Conservation (phyloP, 2,113 vertebrate genomes). For the Brachionichthys hirsutus region DNA sequence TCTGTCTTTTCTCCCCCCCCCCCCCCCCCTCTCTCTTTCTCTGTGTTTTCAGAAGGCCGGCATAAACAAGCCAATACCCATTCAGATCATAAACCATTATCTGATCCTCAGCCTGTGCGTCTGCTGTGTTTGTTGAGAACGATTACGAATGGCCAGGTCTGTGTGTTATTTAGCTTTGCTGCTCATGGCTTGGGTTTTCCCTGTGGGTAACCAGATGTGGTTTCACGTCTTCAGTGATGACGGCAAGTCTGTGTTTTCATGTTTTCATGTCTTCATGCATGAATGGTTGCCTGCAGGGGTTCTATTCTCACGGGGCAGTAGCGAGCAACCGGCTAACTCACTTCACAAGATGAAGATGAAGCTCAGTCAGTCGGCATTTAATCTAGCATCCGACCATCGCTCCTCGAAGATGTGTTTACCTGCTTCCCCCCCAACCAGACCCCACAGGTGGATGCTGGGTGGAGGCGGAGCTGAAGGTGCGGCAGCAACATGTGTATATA, state of each 20-base stretch:
- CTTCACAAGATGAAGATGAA: too few relatives aligned
- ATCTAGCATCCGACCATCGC: too few relatives aligned
- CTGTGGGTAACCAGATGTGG: constrained; percentile 34
- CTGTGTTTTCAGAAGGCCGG: constrained; percentile 7
- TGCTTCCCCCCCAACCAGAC: too few relatives aligned
- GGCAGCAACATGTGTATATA: too few relatives aligned
- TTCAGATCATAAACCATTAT: constrained; percentile 45
- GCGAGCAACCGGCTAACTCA: too few relatives aligned
- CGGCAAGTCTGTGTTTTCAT: not conserved
- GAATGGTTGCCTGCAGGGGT: constrained; percentile 5
- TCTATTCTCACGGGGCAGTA: not conserved
- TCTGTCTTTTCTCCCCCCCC: constrained; percentile 41
- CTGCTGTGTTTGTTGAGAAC: constrained; percentile 33
- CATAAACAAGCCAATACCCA: constrained; percentile 37
- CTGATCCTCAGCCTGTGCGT: constrained; percentile 32
- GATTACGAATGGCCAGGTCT: constrained; percentile 41
- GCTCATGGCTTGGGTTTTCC: constrained; percentile 35
- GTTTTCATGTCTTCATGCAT: constrained; percentile 16
- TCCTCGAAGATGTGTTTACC: too few relatives aligned
- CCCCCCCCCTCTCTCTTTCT: constrained; percentile 10
- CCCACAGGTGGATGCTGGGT: too few relatives aligned
- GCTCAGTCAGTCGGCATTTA: too few relatives aligned
- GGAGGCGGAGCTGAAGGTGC: too few relatives aligned
- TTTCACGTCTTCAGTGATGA: constrained; percentile 19
- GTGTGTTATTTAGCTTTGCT: constrained; percentile 43